Evolutionary conservation across 23 tunicate genomes (phyloP).

Genomic region (Trididemnum miniatum): DNA sequence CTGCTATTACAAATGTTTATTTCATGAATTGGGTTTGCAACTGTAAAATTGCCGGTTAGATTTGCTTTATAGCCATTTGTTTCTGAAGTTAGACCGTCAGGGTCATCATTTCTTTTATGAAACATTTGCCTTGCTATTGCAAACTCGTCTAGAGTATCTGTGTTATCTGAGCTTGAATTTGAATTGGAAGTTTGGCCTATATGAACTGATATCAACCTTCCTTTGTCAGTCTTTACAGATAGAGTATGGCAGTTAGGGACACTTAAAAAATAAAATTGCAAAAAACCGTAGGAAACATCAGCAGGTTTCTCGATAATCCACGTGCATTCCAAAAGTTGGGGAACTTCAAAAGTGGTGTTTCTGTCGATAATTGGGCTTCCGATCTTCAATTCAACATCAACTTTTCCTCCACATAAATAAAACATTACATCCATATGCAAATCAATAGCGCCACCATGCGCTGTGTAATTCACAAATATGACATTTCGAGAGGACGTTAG

Average conservation of each 20-base stretch:
- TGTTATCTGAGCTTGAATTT: background rate
- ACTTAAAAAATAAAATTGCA: background rate
- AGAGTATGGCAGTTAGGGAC: conserved; percentile 1
- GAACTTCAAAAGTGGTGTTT: background rate
- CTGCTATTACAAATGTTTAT: background rate
- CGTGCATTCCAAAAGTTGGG: background rate
- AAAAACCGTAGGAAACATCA: background rate
- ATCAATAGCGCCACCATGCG: background rate
- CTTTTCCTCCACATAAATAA: conserved; percentile 3
- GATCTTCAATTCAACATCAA: background rate
- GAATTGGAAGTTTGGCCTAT: background rate
- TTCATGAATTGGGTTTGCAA: background rate
- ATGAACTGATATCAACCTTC: background rate
- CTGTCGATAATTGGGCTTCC: background rate
- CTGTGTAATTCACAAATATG: background rate
- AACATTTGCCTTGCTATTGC: background rate
- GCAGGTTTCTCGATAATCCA: conserved; percentile 3
- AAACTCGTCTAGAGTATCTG: background rate
- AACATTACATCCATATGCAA: background rate
- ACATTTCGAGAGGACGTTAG: background rate
- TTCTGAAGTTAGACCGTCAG: background rate
- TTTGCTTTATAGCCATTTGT: background rate
- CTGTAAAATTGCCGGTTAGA: background rate
- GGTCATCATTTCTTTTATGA: background rate
- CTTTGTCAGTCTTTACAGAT: background rate